Evolutionary conservation across 2,113 vertebrate species (phyloP), one percentile per base, ranked within the genome.

Genomic region (Myiozetetes cayanensis): DNA sequence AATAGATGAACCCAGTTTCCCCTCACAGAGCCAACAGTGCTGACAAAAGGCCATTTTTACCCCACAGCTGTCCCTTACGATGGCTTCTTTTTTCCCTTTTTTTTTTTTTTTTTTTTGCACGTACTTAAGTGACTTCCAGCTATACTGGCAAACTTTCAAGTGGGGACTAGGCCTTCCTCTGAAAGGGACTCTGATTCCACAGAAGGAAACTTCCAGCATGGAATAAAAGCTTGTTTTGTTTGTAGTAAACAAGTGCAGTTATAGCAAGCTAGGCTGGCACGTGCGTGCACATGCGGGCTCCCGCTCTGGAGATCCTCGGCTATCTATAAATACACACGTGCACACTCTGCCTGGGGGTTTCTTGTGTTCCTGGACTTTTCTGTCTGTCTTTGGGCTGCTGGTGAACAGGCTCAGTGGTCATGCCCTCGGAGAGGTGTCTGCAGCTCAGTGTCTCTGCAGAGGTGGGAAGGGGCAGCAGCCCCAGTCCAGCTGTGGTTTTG

Each of bases 171-270:
- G 81, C 84, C 70, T 89, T 94, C 72, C 61, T 94, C 76, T 95
- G 76, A 93, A 90, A 93, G 68, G 76, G 86, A 70, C 76, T 96
- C 93, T 93, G 73, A 87, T 88, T 93, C 94, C 77, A 49, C 76
- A 78, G 92, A 71, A 71, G 76, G 88, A 84, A 92, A 68, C 88
- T 80, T 93, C 61, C 94, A 92, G 58, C 9, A 1, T 41, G 66
- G 44, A 90, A 93, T 94, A 89, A 93, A 95, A 91, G 73, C 80
- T 93, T 89, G 79, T 81, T 86, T 86, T 93, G 93, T 95, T 95
- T 93, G 83, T 94, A 85, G 94, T 94, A 95, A 97, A 86, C 76
- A 94, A 92, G 80, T 27, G 77, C n/a, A 41, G 82, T 74, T 85
- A 59, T 19, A 90, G 61, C 58, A n/a, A 85, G 85, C 50, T 31